These are phyloP conservation scores for Sarcophaga bullata DNA, from an alignment of 1,140 invertebrate species.

Conservation along the genomic window DNA sequence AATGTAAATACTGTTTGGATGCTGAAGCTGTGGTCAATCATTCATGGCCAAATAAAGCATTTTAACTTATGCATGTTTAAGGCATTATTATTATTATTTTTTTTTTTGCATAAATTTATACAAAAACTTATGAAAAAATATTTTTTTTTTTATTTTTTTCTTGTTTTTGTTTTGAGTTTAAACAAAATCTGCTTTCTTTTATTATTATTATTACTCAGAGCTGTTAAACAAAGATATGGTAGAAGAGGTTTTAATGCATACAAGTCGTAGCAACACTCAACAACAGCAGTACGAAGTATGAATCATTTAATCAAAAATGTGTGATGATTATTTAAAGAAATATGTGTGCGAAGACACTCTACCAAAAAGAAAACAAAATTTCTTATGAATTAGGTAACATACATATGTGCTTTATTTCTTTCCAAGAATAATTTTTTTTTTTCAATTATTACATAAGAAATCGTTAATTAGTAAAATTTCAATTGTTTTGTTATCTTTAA, in stretches of 20 bases:
- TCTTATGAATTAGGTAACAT: not conserved
- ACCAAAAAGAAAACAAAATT: not conserved
- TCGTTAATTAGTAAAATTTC: not conserved
- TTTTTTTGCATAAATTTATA: constrained; percentile 1
- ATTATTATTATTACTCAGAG: not conserved
- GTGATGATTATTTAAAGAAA: constrained; percentile 6
- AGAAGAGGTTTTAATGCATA: not conserved
- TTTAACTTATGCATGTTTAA: constrained; percentile 24
- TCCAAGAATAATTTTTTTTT: constrained; percentile 7
- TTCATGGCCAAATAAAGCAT: constrained; percentile 13
- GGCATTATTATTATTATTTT: not conserved
- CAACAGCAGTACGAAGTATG: not conserved
- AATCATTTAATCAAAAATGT: constrained; percentile 11
- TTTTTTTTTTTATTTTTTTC: not conserved
- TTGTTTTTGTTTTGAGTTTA: too few species aligned
- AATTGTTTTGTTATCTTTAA: not conserved
- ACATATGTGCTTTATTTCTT: not conserved
- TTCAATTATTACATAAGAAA: constrained; percentile 7
- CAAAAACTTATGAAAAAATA: not conserved
- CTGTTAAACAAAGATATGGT: too few species aligned
- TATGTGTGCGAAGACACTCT: not conserved
- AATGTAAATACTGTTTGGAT: not conserved
- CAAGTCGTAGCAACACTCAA: not conserved
- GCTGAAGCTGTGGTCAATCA: constrained; percentile 13
- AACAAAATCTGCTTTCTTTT: not conserved